Conservation (phyloP, 2,888 invertebrate species). For the Osmoderma eremita region DNA sequence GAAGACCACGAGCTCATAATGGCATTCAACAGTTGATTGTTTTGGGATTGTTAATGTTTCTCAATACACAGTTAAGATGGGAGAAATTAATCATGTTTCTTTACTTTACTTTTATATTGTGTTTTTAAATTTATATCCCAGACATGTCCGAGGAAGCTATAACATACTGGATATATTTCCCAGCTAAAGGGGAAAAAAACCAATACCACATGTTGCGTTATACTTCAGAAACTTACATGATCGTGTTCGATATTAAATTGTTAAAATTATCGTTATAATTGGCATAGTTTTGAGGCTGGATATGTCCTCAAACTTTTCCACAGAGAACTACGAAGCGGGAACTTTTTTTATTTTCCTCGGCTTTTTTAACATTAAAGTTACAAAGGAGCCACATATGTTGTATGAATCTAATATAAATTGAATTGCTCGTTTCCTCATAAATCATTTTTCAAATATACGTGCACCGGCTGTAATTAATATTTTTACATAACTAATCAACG, state of each 20-base stretch:
- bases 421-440: too few relatives aligned
- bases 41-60: too few relatives aligned
- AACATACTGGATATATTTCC: background rate
- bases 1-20: too few relatives aligned
- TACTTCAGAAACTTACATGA: constrained; percentile 31
- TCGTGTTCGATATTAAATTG: constrained; percentile 39
- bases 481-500: too few relatives aligned
- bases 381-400: too few relatives aligned
- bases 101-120: background rate
- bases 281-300: constrained; percentile 39
- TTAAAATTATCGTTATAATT: constrained; percentile 40
- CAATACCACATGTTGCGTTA: constrained; percentile 39
- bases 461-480: too few relatives aligned
- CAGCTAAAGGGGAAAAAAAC: background rate
- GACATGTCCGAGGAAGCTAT: background rate
- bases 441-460: too few relatives aligned
- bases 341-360: background rate
- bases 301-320: constrained; percentile 36
- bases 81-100: too few relatives aligned
- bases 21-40: too few relatives aligned
- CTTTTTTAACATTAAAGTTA: background rate
- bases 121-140: background rate
- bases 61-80: too few relatives aligned
- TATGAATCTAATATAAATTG: too few relatives aligned
- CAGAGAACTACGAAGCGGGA: background rate